Conservation (phyloP, 2,797 vertebrate genomes). For the Pagetopsis macropterus region DNA sequence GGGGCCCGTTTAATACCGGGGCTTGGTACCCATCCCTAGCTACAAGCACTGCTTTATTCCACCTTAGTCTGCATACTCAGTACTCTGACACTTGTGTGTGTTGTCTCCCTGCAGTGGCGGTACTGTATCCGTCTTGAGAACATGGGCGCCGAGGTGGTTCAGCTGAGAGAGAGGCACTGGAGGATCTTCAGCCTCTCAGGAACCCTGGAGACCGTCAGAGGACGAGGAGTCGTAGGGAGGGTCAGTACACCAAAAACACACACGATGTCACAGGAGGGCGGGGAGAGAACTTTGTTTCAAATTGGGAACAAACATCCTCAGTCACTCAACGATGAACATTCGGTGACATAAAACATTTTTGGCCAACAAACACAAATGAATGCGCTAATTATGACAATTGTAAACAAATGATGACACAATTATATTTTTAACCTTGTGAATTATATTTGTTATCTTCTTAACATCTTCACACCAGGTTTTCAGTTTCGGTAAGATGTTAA, state of each 20-base stretch:
- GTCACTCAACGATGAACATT: no score
- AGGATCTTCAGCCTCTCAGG: slow-evolving; percentile 98
- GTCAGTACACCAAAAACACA: slow-evolving; percentile 71
- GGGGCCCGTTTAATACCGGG: no score
- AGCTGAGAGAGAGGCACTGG: slow-evolving; percentile 97
- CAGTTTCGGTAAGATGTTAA: no score
- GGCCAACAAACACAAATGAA: no score
- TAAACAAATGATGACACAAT: no score
- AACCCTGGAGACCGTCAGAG: slow-evolving; percentile 95
- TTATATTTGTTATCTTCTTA: background rate
- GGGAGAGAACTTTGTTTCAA: no score
- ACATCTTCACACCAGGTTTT: background rate
- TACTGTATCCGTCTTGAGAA: slow-evolving; percentile 98
- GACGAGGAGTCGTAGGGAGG: slow-evolving; percentile 95
- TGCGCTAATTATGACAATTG: no score
- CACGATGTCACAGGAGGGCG: no score
- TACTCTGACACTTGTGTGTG: background rate
- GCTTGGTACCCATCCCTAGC: background rate
- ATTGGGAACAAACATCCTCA: no score
- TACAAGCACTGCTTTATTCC: background rate
- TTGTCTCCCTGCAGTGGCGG: slow-evolving; percentile 87
- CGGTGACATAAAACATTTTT: no score
- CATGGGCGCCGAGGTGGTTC: slow-evolving; percentile 93
- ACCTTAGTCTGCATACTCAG: background rate
- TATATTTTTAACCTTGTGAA: background rate